These are phyloP conservation scores for Azorinus chamasolen DNA, from an alignment of 2,888 invertebrate species.

Conservation along the genomic window DNA sequence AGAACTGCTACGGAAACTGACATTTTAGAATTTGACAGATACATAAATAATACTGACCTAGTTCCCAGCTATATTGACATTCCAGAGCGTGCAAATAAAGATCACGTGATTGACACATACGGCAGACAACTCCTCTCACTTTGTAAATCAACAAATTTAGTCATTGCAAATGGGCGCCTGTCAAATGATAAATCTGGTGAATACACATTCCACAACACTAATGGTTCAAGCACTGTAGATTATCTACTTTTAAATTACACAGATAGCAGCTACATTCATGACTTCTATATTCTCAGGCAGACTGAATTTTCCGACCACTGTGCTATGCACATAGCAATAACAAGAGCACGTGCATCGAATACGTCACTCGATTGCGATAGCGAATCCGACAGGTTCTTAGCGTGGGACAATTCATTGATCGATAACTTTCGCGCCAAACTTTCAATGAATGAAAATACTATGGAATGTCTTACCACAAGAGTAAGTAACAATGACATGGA, in stretches of 20 bases:
- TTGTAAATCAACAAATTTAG: constrained; percentile 2
- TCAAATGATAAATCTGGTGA: background rate
- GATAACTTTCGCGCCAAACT: no score
- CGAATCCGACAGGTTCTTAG: no score
- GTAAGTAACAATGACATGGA: no score
- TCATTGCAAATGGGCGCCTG: constrained; percentile 3
- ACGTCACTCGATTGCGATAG: no score
- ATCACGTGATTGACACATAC: background rate
- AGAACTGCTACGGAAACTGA: background rate
- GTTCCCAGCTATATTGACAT: background rate
- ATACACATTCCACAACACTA: background rate
- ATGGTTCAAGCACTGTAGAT: constrained; percentile 6
- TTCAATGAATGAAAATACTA: no score
- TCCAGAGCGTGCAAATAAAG: background rate
- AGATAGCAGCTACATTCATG: background rate
- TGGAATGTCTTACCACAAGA: no score
- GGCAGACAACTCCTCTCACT: background rate
- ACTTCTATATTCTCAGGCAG: background rate
- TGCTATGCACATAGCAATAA: background rate
- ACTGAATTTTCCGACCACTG: constrained; percentile 3
- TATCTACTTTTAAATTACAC: background rate
- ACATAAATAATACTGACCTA: background rate
- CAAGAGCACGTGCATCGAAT: background rate
- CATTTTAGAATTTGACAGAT: background rate
- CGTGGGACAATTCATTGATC: no score